A percentile compares a stretch with the other conserved stretches of the same genome.
Conservation (phyloP, 2,113 vertebrate species). For the Serilophus lunatus region DNA sequence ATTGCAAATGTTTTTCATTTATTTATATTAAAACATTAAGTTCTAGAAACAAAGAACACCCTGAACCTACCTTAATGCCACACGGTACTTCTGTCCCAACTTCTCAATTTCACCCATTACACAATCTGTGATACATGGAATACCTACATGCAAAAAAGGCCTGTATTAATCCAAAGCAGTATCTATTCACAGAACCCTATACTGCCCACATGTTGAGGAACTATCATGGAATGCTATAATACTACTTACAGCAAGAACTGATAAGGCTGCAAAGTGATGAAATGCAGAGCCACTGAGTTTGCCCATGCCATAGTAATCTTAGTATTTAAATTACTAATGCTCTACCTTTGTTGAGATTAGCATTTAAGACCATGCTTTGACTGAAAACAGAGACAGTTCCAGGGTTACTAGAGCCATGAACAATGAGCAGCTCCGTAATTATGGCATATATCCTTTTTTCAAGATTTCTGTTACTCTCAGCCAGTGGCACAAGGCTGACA, state of each 20-base stretch:
- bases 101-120: constrained; percentile 99
- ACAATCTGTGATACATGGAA: constrained; percentile 97
- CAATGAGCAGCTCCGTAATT: not conserved
- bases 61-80: constrained; percentile 86
- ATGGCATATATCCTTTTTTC: not conserved
- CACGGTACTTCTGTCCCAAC: constrained; percentile 94
- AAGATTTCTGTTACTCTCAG: not conserved
- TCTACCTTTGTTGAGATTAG: not conserved
- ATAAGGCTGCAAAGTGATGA: not conserved
- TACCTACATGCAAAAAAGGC: constrained; percentile 73
- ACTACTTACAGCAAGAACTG: not conserved
- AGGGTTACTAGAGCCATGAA: not conserved
- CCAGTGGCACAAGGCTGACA: not conserved
- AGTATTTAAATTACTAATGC: not conserved
- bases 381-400: not conserved
- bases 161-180: not conserved
- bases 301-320: not conserved
- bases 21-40: not conserved
- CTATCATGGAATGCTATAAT: not conserved
- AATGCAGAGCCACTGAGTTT: not conserved
- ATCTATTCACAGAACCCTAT: not conserved
- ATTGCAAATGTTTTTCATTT: not conserved
- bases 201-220: not conserved
- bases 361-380: not conserved
- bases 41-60: not conserved